A percentile compares a stretch with the other conserved stretches of the same genome.
These are phyloP conservation scores for Lophius piscatorius DNA, from an alignment of 2,113 vertebrate genomes.

Conservation along the genomic window DNA sequence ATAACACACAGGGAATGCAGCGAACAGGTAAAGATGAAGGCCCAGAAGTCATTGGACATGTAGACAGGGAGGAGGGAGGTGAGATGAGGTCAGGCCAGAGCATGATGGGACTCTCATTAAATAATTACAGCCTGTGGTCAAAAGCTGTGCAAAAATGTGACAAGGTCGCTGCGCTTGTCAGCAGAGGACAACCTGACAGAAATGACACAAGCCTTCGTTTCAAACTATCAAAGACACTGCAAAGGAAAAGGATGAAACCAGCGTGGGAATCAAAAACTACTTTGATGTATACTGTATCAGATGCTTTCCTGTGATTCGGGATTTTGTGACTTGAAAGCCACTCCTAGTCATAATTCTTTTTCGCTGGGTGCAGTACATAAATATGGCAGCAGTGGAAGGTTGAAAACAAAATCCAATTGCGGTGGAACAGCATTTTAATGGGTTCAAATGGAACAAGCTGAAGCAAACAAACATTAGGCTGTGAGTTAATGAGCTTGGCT, in stretches of 20 bases:
- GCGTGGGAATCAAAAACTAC: conserved; percentile 39
- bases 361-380: conserved; percentile 18
- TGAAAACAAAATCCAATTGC: conserved; percentile 26
- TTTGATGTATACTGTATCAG: conserved; percentile 46
- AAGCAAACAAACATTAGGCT: conserved; percentile 62
- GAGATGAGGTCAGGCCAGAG: conserved; percentile 11
- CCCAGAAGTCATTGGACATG: not conserved
- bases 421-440: conserved; percentile 49
- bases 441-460: conserved; percentile 54
- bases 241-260: conserved; percentile 46
- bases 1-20: too few species aligned
- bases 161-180: conserved; percentile 43
- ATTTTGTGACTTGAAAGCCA: conserved; percentile 50
- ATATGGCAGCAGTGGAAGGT: conserved; percentile 24
- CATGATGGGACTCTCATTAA: conserved; percentile 34
- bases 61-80: not conserved
- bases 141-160: conserved; percentile 41
- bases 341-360: too few species aligned
- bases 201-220: conserved; percentile 9
- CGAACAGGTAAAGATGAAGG: conserved; percentile 6
- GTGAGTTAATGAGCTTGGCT: conserved; percentile 54
- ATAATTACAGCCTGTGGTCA: conserved; percentile 52
- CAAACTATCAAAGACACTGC: conserved; percentile 37
- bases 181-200: conserved; percentile 26
- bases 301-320: conserved; percentile 37